These are phyloP conservation scores for Orientallactaga sibirica DNA, from an alignment of 2,797 vertebrate genomes.

Conservation along the genomic window DNA sequence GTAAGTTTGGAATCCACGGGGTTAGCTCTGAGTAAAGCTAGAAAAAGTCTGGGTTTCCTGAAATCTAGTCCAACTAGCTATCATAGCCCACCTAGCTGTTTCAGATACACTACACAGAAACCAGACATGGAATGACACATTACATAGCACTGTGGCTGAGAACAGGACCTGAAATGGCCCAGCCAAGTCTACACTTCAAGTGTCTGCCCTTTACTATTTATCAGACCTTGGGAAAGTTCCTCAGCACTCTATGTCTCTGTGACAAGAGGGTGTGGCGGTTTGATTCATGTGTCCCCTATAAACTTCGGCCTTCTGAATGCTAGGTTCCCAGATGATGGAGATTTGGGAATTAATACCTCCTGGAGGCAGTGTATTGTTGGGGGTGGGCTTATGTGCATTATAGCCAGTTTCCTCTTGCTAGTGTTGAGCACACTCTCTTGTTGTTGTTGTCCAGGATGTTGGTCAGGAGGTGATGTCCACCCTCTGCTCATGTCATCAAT, in stretches of 20 bases:
- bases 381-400: no score
- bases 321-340: no score
- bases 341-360: no score
- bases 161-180: background rate
- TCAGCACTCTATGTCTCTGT: background rate
- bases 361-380: no score
- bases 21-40: slow-evolving; percentile 24
- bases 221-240: background rate
- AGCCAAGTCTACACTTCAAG: background rate
- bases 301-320: no score
- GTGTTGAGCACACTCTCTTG: no score
- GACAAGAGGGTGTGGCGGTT: background rate
- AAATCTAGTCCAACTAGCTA: background rate
- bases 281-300: no score
- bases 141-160: background rate
- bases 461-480: no score
- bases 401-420: no score
- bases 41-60: background rate
- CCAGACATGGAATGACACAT: background rate
- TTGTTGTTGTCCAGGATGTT: no score
- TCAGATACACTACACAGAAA: background rate
- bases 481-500: no score
- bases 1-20: background rate
- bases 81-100: background rate
- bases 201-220: background rate